Evolutionary conservation across 2,797 vertebrate genomes (phyloP).

Genomic region (Rhabdomys pumilio): DNA sequence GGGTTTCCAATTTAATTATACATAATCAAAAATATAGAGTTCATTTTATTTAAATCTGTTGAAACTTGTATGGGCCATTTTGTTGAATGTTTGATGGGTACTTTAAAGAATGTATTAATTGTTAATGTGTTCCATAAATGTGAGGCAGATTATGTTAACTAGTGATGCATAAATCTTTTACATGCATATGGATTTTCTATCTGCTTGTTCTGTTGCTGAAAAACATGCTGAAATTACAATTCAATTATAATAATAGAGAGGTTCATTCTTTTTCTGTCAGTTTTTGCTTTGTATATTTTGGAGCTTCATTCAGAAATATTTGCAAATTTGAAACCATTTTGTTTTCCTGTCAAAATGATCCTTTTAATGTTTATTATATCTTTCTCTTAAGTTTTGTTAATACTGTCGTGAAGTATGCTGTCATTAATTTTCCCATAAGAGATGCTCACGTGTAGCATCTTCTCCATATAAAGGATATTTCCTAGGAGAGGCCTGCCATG

Average conservation of each 20-base stretch:
- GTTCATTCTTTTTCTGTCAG: slow-evolving; percentile 5
- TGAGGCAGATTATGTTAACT: slow-evolving; percentile 10
- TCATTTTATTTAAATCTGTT: slow-evolving; percentile 12
- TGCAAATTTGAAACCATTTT: slow-evolving; percentile 18
- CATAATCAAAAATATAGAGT: background rate
- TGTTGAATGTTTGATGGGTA: background rate
- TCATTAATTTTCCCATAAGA: background rate
- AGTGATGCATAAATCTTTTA: slow-evolving; percentile 37
- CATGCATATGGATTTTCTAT: background rate
- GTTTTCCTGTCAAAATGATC: slow-evolving; percentile 6
- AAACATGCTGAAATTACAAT: background rate
- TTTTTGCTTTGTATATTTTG: slow-evolving; percentile 42
- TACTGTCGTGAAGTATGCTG: background rate
- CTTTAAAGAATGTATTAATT: slow-evolving; percentile 11
- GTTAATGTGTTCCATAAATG: background rate
- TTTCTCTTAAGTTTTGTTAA: slow-evolving; percentile 37
- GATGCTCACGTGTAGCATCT: background rate
- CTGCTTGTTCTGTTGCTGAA: background rate
- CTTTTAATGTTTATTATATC: slow-evolving; percentile 30
- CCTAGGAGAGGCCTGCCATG: background rate
- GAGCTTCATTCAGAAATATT: background rate
- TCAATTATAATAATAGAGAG: background rate
- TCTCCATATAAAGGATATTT: slow-evolving; percentile 54
- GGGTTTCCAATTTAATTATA: background rate
- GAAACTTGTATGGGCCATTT: slow-evolving; percentile 13